phyloP scores from a whole-genome alignment of 2,797 vertebrate species.

The Chelonia mydas region DNA sequence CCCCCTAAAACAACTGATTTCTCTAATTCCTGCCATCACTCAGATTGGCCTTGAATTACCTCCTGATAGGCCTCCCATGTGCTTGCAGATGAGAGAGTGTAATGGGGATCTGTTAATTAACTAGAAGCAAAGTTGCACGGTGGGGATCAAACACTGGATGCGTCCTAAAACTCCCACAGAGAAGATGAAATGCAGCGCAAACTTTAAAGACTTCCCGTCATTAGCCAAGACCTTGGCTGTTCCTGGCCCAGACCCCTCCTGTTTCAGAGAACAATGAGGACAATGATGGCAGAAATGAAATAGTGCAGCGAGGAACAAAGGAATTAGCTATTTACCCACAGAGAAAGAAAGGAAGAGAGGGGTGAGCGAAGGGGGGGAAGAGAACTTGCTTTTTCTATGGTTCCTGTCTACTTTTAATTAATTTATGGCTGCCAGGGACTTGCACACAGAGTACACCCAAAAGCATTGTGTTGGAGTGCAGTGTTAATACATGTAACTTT shows the following conservation, averaged over 20 bases:
- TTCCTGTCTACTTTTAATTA: slow-evolving; percentile 87
- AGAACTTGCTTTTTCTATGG: slow-evolving; percentile 73
- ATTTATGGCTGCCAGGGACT: slow-evolving; percentile 82
- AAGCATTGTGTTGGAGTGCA: slow-evolving; percentile 16
- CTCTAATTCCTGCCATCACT: slow-evolving; percentile 86
- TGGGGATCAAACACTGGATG: slow-evolving; percentile 95
- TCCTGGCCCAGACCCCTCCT: slow-evolving; percentile 91
- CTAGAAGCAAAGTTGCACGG: slow-evolving; percentile 89
- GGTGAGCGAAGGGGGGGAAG: slow-evolving; percentile 39
- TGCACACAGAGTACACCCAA: slow-evolving; percentile 69
- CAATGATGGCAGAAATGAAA: slow-evolving; percentile 87
- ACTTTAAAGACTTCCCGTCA: slow-evolving; percentile 99
- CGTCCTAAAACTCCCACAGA: slow-evolving; percentile 92
- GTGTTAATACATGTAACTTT: slow-evolving; percentile 63
- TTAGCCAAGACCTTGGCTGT: slow-evolving; percentile 95
- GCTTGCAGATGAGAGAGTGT: slow-evolving; percentile 87
- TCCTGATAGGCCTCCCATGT: slow-evolving; percentile 86
- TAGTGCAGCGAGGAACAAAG: slow-evolving; percentile 86
- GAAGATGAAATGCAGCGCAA: slow-evolving; percentile 95
- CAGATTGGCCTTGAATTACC: slow-evolving; percentile 88
- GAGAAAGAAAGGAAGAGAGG: slow-evolving; percentile 76
- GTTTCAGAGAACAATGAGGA: slow-evolving; percentile 88
- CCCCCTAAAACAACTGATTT: slow-evolving; percentile 82
- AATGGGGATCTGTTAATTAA: slow-evolving; percentile 97
- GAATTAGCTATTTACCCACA: slow-evolving; percentile 85